Base-by-base conservation (phyloP, 1,140 invertebrate species). In the Euwallacea similis region DNA sequence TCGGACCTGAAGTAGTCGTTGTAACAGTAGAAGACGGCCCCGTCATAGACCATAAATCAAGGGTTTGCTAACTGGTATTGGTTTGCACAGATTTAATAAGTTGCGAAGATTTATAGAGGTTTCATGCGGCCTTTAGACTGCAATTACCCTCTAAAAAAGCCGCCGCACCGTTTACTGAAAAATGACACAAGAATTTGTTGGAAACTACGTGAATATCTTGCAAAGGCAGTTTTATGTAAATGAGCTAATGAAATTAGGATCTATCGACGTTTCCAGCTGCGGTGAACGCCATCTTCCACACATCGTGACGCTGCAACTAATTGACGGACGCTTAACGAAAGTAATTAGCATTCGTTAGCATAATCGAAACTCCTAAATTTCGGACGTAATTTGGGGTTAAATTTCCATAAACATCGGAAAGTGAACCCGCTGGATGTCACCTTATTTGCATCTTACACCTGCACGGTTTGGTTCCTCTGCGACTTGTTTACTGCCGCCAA, bases 381-480 rank as follows among this genome's bases (percentile, higher is more conserved):
- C 56, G 13, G 50, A 72, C 56, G 65, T 68, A 63, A 72, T 56
- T 62, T 68, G 59, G 60, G 54, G 50, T 56, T 68, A 46, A 59
- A 72, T 72, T 67, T 66, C 58, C 70, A 72, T 72, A 72, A 72
- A 72, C 71, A 72, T 71, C 58, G 50, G 61, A 56, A 64, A 70
- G 42, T 63, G 55, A 42, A 46, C 56, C 13, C 15, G 58, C 63
- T 46, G 63, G 44, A 61, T 67, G 47, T 60, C 71, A 44, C 43
- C 65, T 68, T 62, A 66, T 72, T 72, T 72, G 66, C 71, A 72
- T 72, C 66, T 60, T 67, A 66, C 71, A 72, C 65, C 65, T 72
- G 65, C 58, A 64, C 13, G 7, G 7, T 42, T 60, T 54, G 43
- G 42, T 63, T 42, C 50, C 44, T 15, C 59, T 15, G 33, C 68